Conservation (phyloP, 2,888 invertebrate species). For the Caenorhabditis macrosperma region DNA sequence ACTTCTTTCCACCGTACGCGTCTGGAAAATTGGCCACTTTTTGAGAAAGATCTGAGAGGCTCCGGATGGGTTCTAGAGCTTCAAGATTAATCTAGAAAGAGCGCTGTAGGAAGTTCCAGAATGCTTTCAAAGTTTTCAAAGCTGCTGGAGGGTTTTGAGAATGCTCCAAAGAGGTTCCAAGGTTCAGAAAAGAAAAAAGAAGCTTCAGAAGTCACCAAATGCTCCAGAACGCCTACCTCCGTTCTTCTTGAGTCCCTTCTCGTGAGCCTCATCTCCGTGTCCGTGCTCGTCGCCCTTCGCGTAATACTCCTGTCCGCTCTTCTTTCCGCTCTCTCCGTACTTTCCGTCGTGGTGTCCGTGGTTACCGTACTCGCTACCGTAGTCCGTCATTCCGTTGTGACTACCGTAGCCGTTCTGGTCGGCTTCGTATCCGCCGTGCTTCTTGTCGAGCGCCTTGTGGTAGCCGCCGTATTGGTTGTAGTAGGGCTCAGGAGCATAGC, state of each 20-base stretch:
- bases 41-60: too few species aligned
- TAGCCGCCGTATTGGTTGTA: conserved; percentile 53
- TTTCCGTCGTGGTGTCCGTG: conserved; percentile 60
- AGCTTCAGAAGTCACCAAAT: too few species aligned
- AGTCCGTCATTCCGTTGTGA: conserved; percentile 46
- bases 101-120: too few species aligned
- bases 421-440: conserved; percentile 55
- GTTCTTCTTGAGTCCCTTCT: conserved; percentile 59
- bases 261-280: conserved; percentile 58
- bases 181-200: too few species aligned
- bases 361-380: conserved; percentile 42
- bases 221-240: conserved; percentile 49
- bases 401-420: conserved; percentile 56
- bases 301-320: conserved; percentile 48
- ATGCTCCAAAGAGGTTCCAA: too few species aligned
- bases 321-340: conserved; percentile 55
- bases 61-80: too few species aligned
- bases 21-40: conserved; percentile 51
- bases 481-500: conserved; percentile 44
- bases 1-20: conserved; percentile 67
- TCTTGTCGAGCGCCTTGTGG: conserved; percentile 49
- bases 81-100: too few species aligned
- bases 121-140: not conserved
- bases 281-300: conserved; percentile 61
- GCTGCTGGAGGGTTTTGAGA: too few species aligned